These are phyloP conservation scores for Pangasius larnaudii DNA, from an alignment of 2,797 vertebrate species.

Conservation along the genomic window DNA sequence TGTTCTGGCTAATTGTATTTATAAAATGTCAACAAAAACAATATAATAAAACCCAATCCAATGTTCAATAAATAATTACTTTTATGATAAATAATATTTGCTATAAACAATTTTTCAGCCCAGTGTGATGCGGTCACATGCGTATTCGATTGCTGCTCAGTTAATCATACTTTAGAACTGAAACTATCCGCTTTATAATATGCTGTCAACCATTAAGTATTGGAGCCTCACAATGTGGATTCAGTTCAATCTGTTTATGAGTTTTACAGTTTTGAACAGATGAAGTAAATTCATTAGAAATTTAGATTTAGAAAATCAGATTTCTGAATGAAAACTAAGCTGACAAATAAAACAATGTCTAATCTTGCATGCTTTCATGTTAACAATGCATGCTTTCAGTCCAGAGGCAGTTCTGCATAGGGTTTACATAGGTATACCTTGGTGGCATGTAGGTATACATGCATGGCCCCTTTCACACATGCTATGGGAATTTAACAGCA, in stretches of 20 bases:
- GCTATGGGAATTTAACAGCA: not conserved
- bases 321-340: not conserved
- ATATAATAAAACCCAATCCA: not conserved
- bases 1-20: not conserved
- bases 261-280: not conserved
- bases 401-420: not conserved
- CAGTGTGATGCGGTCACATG: not conserved
- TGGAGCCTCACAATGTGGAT: not conserved
- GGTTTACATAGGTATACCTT: not conserved
- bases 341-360: not conserved
- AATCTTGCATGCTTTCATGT: not conserved
- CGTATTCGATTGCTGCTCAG: not conserved
- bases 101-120: not conserved
- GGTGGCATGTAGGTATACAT: not conserved
- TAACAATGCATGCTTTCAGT: not conserved
- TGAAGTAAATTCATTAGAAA: not conserved
- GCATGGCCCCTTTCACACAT: not conserved
- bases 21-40: not conserved
- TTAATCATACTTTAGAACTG: not conserved
- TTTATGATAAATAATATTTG: not conserved
- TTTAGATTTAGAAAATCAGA: not conserved
- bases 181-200: not conserved
- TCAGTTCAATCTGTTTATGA: not conserved
- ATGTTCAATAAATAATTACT: not conserved
- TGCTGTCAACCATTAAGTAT: not conserved